Evolutionary conservation across 2,797 vertebrate genomes (phyloP), one percentile per base, ranked within the genome.

Genomic region (Pantherophis vulpinus): DNA sequence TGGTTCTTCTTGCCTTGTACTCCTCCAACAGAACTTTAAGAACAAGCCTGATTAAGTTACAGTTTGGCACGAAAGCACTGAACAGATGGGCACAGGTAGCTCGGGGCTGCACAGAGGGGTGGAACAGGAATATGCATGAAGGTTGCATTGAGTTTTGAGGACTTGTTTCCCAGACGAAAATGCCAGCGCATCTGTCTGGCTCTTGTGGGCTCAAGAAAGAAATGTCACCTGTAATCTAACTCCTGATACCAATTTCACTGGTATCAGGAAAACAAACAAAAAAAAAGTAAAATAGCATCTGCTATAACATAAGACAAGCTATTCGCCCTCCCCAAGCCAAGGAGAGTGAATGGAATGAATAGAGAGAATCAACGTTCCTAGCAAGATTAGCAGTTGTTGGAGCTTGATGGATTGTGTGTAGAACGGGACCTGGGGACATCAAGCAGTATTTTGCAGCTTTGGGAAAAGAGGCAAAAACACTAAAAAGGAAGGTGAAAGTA

Each of bases 401-500:
- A 93, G 25, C 55, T 95, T 66, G 94, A 97, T 96, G 86, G 93
- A 95, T 96, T 95, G 91, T 58, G 95, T 95, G 91, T 95, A 95
- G 95, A 95, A 94, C 42, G 66, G 74, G 94, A 91, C 58, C 13
- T 94, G 94, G 92, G 94, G 94, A 32, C 94, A 93, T 93, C 95
- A 97, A 96, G 96, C 74, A 86, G 92, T 92, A 93, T 94, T 96
- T 93, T 94, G 94, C 95, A 97, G 96, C 92, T 93, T 91, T 92
- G 89, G 96, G 94, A 92, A 94, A 95, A 92, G 23, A 74, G 92
- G 91, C 95, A 94, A 95, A 96, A 95, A 96, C 96, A 95, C 95
- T 96, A 96, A 94, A 96, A 96, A 96, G 94, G 92, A 95, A 97
- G 93, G 94, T 91, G 93, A 96, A 96, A 94, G 63, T 94, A 96